Base-by-base conservation (phyloP, 2,113 vertebrate species). In the Centropus unirufus region DNA sequence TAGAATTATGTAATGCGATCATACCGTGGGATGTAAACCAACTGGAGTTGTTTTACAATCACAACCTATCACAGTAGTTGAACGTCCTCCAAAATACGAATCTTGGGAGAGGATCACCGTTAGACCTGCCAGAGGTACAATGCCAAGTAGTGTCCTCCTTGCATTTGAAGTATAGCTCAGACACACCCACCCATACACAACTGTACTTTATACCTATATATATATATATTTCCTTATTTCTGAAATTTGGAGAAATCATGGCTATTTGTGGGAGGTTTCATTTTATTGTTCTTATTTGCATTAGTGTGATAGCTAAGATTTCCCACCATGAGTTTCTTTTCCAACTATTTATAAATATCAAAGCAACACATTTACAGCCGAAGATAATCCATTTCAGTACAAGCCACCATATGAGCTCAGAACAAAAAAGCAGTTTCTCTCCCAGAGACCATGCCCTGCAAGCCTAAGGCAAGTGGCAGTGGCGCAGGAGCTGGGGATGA, bases 401-500 rank as follows among this genome's bases (percentile, higher is more conserved):
- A 1, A 61, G 30, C 9, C 30, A 27, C 42, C 1, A 0, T 49
- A 32, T 5, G 3, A 36, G n/a, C n/a, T 32, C 30, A 11, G 30
- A 68, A 20, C 10, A 19, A 52, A 75, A 68, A 18, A 1, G 57
- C 32, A 12, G 8, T 52, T 74, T 67, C 23, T 47, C 17, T 34
- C 20, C 17, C 23, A 12, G 69, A 30, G 61, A 18, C 18, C 2
- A 1, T 12, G n/a, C 18, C 44, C 29, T 39, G 51, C 29, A 8
- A 68, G 69, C 19, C 61, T 6, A 3, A 16, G 58, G 70, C 40
- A 12, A 52, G 73, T 1, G 2, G 54, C 8, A 15, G 76, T 1
- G 0, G 30, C 9, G 54, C 75, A 9, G 64, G n/a, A 19, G 0
- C 4, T 2, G 11, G 54, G 19, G 63, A 18, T 0, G 2, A 18